Conservation (phyloP, 2,113 vertebrate species). For the Opisthocomus hoazin region DNA sequence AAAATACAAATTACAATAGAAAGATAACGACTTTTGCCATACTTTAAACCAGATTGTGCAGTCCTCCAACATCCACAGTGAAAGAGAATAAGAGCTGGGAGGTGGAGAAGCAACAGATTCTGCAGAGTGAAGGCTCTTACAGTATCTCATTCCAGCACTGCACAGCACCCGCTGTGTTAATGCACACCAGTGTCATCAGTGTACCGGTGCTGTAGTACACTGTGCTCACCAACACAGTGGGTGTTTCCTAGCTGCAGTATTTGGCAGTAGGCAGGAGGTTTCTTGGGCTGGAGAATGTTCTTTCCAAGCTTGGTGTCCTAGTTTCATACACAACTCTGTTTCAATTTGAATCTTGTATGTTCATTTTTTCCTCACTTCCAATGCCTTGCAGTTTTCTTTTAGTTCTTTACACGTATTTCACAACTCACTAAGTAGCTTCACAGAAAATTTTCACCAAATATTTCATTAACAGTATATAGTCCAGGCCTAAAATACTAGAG, state of each 20-base stretch:
- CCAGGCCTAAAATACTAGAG: rapidly evolving
- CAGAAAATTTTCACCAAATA: background rate
- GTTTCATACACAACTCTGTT: background rate
- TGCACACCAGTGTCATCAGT: background rate
- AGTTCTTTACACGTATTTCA: background rate
- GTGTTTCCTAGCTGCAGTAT: background rate
- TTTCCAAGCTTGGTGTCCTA: background rate
- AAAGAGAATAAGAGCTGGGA: background rate
- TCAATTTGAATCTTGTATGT: background rate
- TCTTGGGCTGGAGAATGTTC: background rate
- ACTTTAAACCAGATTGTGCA: background rate
- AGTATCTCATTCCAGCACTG: background rate
- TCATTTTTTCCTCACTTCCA: background rate
- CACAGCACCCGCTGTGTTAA: background rate
- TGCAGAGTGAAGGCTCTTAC: background rate
- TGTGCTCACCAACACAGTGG: background rate
- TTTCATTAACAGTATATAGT: background rate
- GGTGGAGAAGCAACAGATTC: background rate
- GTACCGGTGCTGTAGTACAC: background rate
- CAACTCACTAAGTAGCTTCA: background rate
- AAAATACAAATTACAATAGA: background rate
- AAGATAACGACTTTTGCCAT: background rate
- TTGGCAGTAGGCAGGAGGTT: background rate
- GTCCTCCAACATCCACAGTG: background rate
- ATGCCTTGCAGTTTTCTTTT: background rate